phyloP scores from a whole-genome alignment of 2,797 vertebrate species.

The Apogon hyalosoma region DNA sequence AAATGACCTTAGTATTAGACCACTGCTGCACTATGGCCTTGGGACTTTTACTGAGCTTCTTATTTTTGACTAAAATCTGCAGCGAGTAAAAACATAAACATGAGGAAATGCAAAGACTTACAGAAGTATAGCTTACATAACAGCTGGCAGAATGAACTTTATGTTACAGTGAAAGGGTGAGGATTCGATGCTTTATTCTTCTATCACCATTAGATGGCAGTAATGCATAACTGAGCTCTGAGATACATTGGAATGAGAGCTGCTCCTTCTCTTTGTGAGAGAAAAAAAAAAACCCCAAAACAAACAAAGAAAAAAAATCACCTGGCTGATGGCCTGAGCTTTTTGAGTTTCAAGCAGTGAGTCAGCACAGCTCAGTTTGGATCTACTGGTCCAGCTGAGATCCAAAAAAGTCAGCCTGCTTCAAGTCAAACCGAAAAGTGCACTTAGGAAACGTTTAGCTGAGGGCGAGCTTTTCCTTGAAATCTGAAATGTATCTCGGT shows the following conservation, averaged over 20 bases:
- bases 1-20: conserved; percentile 4
- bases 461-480: too few species aligned
- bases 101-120: background rate
- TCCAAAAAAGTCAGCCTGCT: conserved; percentile 8
- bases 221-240: conserved; percentile 76
- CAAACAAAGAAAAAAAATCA: conserved; percentile 19
- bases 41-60: conserved; percentile 1
- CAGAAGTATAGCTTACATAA: conserved; percentile 1
- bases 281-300: background rate
- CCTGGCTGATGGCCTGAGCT: conserved; percentile 31
- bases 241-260: background rate
- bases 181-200: conserved; percentile 31
- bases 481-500: background rate
- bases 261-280: conserved; percentile 47
- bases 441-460: background rate
- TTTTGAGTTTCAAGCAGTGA: conserved; percentile 48
- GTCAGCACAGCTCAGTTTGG: conserved; percentile 50
- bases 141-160: background rate
- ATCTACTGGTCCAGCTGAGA: conserved; percentile 1
- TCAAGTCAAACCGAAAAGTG: background rate
- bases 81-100: background rate
- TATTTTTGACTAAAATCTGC: background rate
- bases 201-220: conserved; percentile 85
- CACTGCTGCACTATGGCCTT: background rate
- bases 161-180: background rate